These are phyloP conservation scores for Drosophila seclusa DNA, from an alignment of 2,888 invertebrate genomes.

Conservation along the genomic window DNA sequence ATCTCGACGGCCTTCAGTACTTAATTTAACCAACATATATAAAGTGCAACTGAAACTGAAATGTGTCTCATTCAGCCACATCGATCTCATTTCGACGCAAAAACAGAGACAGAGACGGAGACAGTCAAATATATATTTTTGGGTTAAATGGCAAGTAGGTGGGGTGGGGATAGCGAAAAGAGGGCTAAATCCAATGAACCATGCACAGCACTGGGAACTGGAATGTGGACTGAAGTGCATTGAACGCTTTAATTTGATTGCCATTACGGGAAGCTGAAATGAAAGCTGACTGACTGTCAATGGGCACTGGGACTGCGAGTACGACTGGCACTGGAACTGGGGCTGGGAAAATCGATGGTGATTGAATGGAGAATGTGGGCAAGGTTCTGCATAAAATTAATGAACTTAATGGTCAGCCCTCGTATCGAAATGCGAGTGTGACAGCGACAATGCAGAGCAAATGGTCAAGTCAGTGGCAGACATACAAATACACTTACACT, in stretches of 20 bases:
- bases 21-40: not conserved
- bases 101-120: not conserved
- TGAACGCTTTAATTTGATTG: constrained; percentile 58
- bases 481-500: not conserved
- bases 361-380: constrained; percentile 7
- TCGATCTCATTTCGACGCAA: not conserved
- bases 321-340: constrained; percentile 1
- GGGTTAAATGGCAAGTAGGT: constrained; percentile 4
- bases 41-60: constrained; percentile 15
- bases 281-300: constrained; percentile 17
- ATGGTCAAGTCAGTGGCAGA: constrained; percentile 12
- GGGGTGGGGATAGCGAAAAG: not conserved
- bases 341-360: constrained; percentile 5
- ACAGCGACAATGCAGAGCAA: constrained; percentile 2
- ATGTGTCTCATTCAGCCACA: constrained; percentile 6
- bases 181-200: constrained; percentile 41
- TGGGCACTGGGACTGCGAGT: constrained; percentile 15
- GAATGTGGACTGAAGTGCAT: constrained; percentile 34
- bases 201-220: constrained; percentile 31
- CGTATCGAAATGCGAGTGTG: constrained; percentile 8
- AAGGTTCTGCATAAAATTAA: constrained; percentile 48
- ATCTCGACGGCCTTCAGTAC: not conserved
- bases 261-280: constrained; percentile 25
- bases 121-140: constrained; percentile 28
- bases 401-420: constrained; percentile 31